Percentiles rank a stretch among this genome's conserved stretches.
Conservation (phyloP, 2,797 vertebrate species). For the Bryconaethiops microstoma region DNA sequence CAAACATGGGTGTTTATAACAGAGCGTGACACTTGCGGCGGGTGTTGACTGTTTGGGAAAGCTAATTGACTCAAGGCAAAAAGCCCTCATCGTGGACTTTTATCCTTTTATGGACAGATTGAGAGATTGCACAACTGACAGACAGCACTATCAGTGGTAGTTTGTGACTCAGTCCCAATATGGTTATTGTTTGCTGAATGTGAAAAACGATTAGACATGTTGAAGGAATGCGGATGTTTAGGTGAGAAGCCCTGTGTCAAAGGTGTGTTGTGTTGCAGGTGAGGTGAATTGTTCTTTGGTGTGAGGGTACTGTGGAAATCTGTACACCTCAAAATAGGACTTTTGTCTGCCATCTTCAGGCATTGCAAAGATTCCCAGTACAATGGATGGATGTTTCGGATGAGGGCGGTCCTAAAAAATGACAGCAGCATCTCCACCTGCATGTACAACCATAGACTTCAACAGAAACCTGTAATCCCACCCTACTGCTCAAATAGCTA, state of each 20-base stretch:
- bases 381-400: not conserved
- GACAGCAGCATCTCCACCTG: not conserved
- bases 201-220: conserved; percentile 50
- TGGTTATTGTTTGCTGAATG: conserved; percentile 62
- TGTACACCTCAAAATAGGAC: not conserved
- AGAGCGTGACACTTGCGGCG: conserved; percentile 71
- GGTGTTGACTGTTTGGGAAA: conserved; percentile 69
- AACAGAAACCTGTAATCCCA: not conserved
- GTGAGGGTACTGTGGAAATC: not conserved
- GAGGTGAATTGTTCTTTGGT: no score
- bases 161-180: conserved; percentile 68
- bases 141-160: conserved; percentile 61
- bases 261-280: not conserved
- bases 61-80: conserved; percentile 69
- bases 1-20: conserved; percentile 41
- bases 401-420: not conserved
- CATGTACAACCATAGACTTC: not conserved
- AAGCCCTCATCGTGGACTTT: conserved; percentile 62
- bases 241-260: conserved; percentile 10
- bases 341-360: not conserved
- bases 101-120: conserved; percentile 64
- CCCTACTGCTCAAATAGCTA: not conserved
- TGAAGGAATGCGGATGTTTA: conserved; percentile 3
- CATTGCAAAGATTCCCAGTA: not conserved
- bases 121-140: conserved; percentile 69